Percentiles rank a stretch among this genome's conserved stretches.
Evolutionary conservation across 2,113 vertebrate genomes (phyloP).

Genomic region (Catagonus wagneri): DNA sequence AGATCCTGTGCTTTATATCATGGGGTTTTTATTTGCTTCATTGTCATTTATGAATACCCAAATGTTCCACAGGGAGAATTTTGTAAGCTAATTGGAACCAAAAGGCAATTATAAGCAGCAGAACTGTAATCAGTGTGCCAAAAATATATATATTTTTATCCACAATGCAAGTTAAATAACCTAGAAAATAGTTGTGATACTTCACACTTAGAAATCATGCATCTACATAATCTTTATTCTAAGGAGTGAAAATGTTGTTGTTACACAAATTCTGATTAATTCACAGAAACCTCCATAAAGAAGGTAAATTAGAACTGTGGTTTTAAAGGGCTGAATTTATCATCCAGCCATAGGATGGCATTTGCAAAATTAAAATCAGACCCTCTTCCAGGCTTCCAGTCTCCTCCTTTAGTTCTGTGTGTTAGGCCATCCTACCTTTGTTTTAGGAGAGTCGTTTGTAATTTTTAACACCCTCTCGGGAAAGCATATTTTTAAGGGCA

Average conservation of each 20-base stretch:
- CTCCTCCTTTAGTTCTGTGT: neutral
- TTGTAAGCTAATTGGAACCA: slow-evolving; percentile 77
- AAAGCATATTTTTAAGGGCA: slow-evolving; percentile 18
- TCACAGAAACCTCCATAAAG: slow-evolving; percentile 4
- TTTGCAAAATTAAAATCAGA: slow-evolving; percentile 9
- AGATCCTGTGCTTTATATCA: slow-evolving; percentile 29
- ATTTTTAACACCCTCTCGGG: neutral
- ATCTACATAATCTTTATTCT: slow-evolving; percentile 60
- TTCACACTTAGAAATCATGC: slow-evolving; percentile 65
- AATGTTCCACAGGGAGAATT: slow-evolving; percentile 66
- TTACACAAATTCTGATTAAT: slow-evolving; percentile 38
- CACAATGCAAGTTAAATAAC: slow-evolving; percentile 73
- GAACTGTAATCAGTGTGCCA: slow-evolving; percentile 66
- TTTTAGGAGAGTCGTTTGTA: neutral
- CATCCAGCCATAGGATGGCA: neutral
- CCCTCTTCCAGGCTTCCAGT: neutral
- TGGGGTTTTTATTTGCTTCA: slow-evolving; percentile 67
- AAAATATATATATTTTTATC: slow-evolving; percentile 73
- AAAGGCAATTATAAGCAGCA: slow-evolving; percentile 72
- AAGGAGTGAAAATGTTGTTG: slow-evolving; percentile 56
- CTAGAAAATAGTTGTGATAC: slow-evolving; percentile 72
- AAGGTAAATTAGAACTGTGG: neutral
- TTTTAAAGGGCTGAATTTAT: slow-evolving; percentile 26
- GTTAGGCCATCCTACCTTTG: neutral
- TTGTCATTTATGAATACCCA: slow-evolving; percentile 74